Evolutionary conservation across 2,113 vertebrate species (phyloP), one percentile per base, ranked within the genome.

Genomic region (Paedocypris sp.): DNA sequence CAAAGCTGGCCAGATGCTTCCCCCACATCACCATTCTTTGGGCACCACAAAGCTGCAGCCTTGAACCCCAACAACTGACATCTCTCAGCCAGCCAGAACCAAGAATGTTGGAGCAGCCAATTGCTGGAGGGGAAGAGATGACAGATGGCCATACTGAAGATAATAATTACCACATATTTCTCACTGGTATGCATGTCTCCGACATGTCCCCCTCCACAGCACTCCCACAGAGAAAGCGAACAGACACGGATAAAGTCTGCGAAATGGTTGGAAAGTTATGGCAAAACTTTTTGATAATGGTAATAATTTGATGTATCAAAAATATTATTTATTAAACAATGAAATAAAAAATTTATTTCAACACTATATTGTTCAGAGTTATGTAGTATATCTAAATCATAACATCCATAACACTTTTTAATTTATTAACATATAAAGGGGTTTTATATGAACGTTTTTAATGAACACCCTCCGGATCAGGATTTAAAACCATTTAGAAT

Each of bases 91-190:
- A 78, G 75, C 60, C 69, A 69, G 67, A 68, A 72, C 56, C 45
- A 79, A 70, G 79, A 82, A 83, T 79, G 74, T 32, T 59, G 65
- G 72, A 74, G 73, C 72, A 76, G 77, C 75, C 82, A 79, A 84
- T 79, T 74, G 73, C 68, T 81, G 69, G 56, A 82, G 73, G 75
- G 73, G 69, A 74, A 75, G 70, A 79, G 75, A 73, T 79, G 79
- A 85, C 76, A 84, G 79, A 83, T 77, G 76, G 79, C 73, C 66
- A 62, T 75, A 52, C 72, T 69, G 71, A 82, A 81, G 75, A 79
- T 78, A 80, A 80, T 83, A 85, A 83, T 85, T 85, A 85, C 73
- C 76, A 78, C 77, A 85, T 83, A 82, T 71, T 85, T 84, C 76
- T 79, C 75, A 71, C 69, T 73, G 61, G 69, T 66, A 66, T 75